These are phyloP conservation scores for Lepas anatifera DNA, from an alignment of 2,888 invertebrate species.

Conservation along the genomic window DNA sequence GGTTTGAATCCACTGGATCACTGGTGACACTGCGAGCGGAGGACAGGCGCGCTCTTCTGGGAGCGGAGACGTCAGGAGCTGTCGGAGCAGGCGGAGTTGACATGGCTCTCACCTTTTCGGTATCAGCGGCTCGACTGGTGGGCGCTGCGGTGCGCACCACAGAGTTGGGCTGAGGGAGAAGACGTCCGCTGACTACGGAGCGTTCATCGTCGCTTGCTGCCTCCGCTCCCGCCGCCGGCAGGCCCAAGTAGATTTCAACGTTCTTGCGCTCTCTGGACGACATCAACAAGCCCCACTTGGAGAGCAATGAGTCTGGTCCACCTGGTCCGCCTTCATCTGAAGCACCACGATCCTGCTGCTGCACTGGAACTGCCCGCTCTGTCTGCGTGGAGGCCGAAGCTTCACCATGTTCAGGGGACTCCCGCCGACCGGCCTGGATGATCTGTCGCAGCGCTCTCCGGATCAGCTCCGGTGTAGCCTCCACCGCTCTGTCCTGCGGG, in stretches of 20 bases:
- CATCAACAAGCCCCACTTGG: neutral
- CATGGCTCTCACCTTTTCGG: too few relatives aligned
- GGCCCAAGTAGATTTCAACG: neutral
- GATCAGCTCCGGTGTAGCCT: neutral
- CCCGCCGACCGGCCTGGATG: slow-evolving; percentile 5
- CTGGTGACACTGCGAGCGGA: too few relatives aligned
- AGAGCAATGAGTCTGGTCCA: neutral
- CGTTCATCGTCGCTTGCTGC: neutral
- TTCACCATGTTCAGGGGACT: neutral
- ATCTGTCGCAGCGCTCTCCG: neutral
- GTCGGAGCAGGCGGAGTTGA: neutral
- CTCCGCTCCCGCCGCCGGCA: neutral
- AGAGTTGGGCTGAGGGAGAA: neutral
- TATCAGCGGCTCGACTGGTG: neutral
- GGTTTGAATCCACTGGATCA: too few relatives aligned
- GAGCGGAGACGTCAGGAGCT: neutral
- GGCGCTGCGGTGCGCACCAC: neutral
- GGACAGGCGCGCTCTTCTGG: too few relatives aligned
- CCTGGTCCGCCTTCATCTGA: too few relatives aligned
- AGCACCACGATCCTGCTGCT: neutral
- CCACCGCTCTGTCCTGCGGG: neutral
- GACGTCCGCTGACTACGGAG: neutral
- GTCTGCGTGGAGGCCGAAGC: neutral
- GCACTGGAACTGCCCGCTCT: neutral
- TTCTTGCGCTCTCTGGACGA: neutral